Percentiles rank a stretch among this genome's conserved stretches.
phyloP scores from a whole-genome alignment of 92 coral and sea anemone species.

The Plumapathes pennacea region DNA sequence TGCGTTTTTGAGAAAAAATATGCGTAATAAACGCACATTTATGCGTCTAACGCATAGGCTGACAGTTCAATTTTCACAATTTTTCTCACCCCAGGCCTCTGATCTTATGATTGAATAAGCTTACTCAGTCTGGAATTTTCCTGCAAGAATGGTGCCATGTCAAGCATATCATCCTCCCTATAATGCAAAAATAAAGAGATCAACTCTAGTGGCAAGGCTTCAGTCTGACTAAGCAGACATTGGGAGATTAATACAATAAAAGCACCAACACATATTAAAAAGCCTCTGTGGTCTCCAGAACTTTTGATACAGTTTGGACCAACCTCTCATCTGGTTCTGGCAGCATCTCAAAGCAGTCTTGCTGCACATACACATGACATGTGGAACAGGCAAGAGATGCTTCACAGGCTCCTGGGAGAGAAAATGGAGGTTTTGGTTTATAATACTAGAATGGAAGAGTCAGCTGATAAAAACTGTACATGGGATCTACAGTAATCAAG shows the following conservation, averaged over 20 bases:
- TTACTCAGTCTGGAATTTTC: conserved; percentile 95
- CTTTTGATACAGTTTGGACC: background rate
- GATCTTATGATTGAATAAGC: no score
- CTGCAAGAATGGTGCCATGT: conserved; percentile 96
- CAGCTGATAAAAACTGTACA: no score
- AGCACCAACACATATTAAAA: no score
- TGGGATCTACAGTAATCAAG: background rate
- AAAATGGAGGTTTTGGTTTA: no score
- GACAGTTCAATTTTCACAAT: no score
- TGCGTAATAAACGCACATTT: no score
- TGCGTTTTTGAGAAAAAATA: no score
- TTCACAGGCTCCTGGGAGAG: conserved; percentile 87
- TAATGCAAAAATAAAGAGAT: background rate
- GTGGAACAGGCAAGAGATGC: conserved; percentile 98
- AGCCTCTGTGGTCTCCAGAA: background rate
- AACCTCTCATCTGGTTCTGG: conserved; percentile 96
- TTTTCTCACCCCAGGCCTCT: no score
- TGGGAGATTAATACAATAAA: no score
- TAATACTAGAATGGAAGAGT: no score
- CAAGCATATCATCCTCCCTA: conserved; percentile 96
- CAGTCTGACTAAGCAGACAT: background rate
- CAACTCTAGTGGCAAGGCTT: background rate
- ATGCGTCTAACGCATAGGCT: no score
- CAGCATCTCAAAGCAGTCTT: conserved; percentile 70
- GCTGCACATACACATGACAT: conserved; percentile 95